A percentile compares a stretch with the other conserved stretches of the same genome.
Evolutionary conservation across 2,888 invertebrate species (phyloP).

Genomic region (Linnaemya vulpina): DNA sequence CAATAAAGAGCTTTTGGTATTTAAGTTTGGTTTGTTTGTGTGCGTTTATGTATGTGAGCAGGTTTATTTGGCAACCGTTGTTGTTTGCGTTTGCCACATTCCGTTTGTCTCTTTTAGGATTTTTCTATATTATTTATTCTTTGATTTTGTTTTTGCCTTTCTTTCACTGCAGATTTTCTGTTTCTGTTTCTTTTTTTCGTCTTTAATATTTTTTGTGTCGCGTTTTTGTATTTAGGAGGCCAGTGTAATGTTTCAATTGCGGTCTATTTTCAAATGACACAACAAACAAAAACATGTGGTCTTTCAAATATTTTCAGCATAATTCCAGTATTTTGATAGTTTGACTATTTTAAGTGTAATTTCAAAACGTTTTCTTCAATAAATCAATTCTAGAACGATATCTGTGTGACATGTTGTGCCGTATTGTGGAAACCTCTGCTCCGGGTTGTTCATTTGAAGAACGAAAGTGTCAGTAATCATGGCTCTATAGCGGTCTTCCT

Average conservation of each 20-base stretch:
- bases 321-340: too few species aligned
- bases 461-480: too few species aligned
- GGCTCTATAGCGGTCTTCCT: too few species aligned
- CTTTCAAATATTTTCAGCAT: too few species aligned
- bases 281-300: not conserved
- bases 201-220: conserved; percentile 24
- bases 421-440: too few species aligned
- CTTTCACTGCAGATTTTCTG: conserved; percentile 65
- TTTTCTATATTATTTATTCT: conserved; percentile 25
- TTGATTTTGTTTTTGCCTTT: conserved; percentile 23
- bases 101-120: conserved; percentile 12
- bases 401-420: too few species aligned
- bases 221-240: conserved; percentile 38
- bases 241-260: conserved; percentile 50
- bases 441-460: too few species aligned
- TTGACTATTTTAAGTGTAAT: too few species aligned
- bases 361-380: too few species aligned
- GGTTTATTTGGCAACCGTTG: conserved; percentile 30
- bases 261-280: conserved; percentile 28
- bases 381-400: too few species aligned
- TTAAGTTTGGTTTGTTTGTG: conserved; percentile 17
- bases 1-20: conserved; percentile 59
- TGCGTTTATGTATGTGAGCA: not conserved
- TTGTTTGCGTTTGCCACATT: conserved; percentile 42
- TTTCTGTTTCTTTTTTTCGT: not conserved